Conservation (phyloP, 2,888 invertebrate species). For the Embidobia sp. region DNA sequence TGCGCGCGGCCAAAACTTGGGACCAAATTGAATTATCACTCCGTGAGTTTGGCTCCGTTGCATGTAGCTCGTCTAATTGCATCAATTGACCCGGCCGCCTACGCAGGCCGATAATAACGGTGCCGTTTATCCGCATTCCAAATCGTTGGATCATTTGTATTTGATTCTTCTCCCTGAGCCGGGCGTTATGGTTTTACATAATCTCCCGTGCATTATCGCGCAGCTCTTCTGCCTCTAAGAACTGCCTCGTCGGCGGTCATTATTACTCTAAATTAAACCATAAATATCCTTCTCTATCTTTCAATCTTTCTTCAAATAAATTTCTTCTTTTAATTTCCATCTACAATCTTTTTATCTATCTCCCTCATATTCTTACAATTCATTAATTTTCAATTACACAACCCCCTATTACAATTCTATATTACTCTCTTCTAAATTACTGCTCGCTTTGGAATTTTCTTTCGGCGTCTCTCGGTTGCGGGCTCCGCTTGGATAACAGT, state of each 20-base stretch:
- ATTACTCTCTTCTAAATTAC: too few relatives aligned
- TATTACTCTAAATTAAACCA: slow-evolving; percentile 25
- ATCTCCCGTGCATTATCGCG: background rate
- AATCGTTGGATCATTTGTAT: slow-evolving; percentile 58
- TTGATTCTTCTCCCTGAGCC: slow-evolving; percentile 6
- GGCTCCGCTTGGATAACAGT: too few relatives aligned
- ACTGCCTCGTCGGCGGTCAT: background rate
- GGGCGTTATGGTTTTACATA: slow-evolving; percentile 21
- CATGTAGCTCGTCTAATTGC: slow-evolving; percentile 75
- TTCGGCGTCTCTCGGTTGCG: too few relatives aligned
- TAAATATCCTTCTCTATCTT: slow-evolving; percentile 24
- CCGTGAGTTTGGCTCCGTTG: slow-evolving; percentile 66
- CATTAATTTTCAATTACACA: slow-evolving; percentile 3
- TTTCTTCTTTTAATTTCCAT: slow-evolving; percentile 37
- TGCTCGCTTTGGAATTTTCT: too few relatives aligned
- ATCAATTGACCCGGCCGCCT: slow-evolving; percentile 74
- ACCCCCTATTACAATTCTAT: too few relatives aligned
- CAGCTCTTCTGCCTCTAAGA: background rate
- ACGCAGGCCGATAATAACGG: slow-evolving; percentile 64
- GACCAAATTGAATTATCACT: slow-evolving; percentile 73
- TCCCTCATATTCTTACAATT: slow-evolving; percentile 9
- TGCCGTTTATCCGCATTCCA: slow-evolving; percentile 67
- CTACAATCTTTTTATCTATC: slow-evolving; percentile 16
- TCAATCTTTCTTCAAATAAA: slow-evolving; percentile 24
- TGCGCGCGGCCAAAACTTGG: slow-evolving; percentile 62